phyloP scores from a whole-genome alignment of 2,797 vertebrate genomes.

The Periparus ater region DNA sequence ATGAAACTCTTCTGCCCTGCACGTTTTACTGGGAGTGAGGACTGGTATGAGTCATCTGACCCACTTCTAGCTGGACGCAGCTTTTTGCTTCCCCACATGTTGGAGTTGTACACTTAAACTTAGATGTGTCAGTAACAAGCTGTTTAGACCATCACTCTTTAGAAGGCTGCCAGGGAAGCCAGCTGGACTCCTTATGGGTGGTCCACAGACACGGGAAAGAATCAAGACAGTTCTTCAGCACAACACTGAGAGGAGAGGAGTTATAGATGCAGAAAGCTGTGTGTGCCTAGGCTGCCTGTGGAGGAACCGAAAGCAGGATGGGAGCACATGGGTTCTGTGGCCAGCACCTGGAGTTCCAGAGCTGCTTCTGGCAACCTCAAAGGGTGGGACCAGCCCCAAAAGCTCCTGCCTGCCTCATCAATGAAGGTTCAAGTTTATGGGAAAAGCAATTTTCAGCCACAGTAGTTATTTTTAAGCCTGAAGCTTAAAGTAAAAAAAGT shows the following conservation, averaged over 20 bases:
- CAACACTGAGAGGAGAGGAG: not conserved
- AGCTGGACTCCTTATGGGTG: conserved; percentile 50
- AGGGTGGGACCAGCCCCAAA: conserved; percentile 9
- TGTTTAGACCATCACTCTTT: conserved; percentile 9
- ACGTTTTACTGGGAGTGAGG: not conserved
- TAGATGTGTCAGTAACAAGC: not conserved
- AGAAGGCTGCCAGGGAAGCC: conserved; percentile 13
- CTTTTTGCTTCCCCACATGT: not conserved
- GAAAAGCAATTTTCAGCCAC: conserved; percentile 22
- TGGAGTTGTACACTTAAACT: not conserved
- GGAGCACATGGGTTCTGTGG: not conserved
- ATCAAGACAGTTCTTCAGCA: not conserved
- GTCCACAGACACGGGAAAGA: not conserved
- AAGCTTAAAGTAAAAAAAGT: not conserved
- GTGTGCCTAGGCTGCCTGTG: accelerated
- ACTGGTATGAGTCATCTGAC: conserved; percentile 38
- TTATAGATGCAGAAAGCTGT: not conserved
- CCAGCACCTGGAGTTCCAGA: accelerated
- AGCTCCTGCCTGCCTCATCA: not conserved
- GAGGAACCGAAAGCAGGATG: not conserved
- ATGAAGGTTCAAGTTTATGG: not conserved
- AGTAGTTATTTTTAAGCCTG: conserved; percentile 35
- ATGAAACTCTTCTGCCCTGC: not conserved
- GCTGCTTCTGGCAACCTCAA: not conserved
- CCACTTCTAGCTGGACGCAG: conserved; percentile 26